A percentile compares a stretch with the other conserved stretches of the same genome.
phyloP scores from a whole-genome alignment of 2,888 invertebrate genomes.

The Eremobia ochroleuca region DNA sequence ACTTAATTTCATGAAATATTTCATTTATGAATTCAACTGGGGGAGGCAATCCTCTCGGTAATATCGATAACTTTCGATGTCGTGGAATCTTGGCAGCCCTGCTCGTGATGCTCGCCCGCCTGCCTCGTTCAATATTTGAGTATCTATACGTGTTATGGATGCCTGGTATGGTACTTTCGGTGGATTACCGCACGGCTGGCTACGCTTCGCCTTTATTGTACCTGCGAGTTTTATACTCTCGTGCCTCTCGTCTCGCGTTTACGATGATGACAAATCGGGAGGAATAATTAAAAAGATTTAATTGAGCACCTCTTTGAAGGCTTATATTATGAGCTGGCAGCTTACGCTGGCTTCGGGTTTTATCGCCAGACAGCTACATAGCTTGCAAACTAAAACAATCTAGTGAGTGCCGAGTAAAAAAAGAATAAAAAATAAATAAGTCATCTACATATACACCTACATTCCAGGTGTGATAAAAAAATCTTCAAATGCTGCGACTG shows the following conservation, averaged over 20 bases:
- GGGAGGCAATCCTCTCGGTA: constrained; percentile 30
- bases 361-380: not conserved
- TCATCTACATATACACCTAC: not conserved
- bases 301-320: constrained; percentile 53
- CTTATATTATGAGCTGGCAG: constrained; percentile 44
- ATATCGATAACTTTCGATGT: constrained; percentile 52
- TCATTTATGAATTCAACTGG: constrained; percentile 20
- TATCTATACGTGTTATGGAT: constrained; percentile 78
- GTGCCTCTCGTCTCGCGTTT: constrained; percentile 53
- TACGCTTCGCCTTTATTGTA: constrained; percentile 68
- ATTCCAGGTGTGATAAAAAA: constrained; percentile 1
- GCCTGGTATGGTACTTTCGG: constrained; percentile 83
- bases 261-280: constrained; percentile 62
- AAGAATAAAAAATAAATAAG: no score
- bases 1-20: constrained; percentile 50
- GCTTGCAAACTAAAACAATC: not conserved
- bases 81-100: constrained; percentile 66
- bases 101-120: constrained; percentile 78
- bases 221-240: constrained; percentile 59
- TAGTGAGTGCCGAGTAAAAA: not conserved
- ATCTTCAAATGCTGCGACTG: not conserved
- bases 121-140: constrained; percentile 80
- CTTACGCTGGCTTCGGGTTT: constrained; percentile 25
- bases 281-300: constrained; percentile 63
- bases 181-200: constrained; percentile 78